A percentile compares a stretch with the other conserved stretches of the same genome.
Conservation (phyloP, 1,140 invertebrate species). For the Trypoxylus dichotomus region DNA sequence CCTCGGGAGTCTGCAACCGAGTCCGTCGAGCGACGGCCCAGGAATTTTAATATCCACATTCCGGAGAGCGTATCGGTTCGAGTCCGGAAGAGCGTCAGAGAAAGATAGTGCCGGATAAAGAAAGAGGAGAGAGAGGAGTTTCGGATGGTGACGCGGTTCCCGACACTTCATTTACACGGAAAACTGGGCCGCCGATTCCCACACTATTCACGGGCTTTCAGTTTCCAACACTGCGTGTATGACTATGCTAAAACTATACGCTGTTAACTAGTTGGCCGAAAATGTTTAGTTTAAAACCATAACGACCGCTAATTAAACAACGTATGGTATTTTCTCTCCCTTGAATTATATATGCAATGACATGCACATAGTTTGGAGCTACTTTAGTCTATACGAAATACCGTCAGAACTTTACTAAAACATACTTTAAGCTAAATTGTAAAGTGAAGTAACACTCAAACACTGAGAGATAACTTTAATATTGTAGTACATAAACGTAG, state of each 20-base stretch:
- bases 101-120: neutral
- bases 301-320: constrained; percentile 17
- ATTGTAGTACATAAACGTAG: no score
- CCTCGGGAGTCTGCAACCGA: constrained; percentile 33
- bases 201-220: constrained; percentile 20
- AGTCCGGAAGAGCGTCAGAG: constrained; percentile 9
- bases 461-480: neutral
- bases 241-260: neutral
- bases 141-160: constrained; percentile 22
- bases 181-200: constrained; percentile 30
- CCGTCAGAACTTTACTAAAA: neutral
- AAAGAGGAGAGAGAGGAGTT: constrained; percentile 4
- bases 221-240: neutral
- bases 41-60: constrained; percentile 46
- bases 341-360: neutral
- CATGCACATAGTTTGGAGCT: neutral
- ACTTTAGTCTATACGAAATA: neutral
- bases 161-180: constrained; percentile 33
- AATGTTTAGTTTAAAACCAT: constrained; percentile 14
- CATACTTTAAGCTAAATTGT: neutral
- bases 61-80: constrained; percentile 29
- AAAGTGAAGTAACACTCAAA: neutral
- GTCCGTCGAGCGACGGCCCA: constrained; percentile 35
- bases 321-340: neutral
- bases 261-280: neutral